These are phyloP conservation scores for Podarcis siculus DNA, from an alignment of 2,797 vertebrate genomes.

Conservation along the genomic window DNA sequence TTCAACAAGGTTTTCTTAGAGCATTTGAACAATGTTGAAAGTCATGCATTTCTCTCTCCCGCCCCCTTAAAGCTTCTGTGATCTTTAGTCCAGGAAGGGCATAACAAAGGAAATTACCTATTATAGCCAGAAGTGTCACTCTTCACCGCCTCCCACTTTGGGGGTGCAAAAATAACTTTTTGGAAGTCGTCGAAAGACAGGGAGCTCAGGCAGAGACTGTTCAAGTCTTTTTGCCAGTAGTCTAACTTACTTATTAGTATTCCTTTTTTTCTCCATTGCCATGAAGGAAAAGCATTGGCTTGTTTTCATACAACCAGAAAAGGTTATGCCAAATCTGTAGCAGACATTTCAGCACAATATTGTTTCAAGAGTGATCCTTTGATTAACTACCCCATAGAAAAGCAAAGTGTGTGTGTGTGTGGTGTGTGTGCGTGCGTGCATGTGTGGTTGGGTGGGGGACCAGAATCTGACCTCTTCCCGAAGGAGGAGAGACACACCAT, in stretches of 20 bases:
- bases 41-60: not conserved
- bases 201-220: not conserved
- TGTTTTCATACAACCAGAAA: slow-evolving; percentile 4
- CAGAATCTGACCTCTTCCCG: slow-evolving; percentile 44
- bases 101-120: not conserved
- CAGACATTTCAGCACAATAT: not conserved
- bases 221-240: not conserved
- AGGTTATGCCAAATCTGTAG: not conserved
- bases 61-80: not conserved
- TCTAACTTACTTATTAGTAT: slow-evolving; percentile 14
- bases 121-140: slow-evolving; percentile 6
- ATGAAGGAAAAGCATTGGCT: not conserved
- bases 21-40: not conserved
- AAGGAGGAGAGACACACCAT: slow-evolving; percentile 40
- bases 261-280: not conserved
- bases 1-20: not conserved
- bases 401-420: not conserved
- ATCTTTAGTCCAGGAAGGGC: not conserved
- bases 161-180: slow-evolving; percentile 26
- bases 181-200: not conserved
- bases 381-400: slow-evolving; percentile 17
- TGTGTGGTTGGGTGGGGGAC: not conserved
- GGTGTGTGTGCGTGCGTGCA: not conserved
- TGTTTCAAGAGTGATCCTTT: slow-evolving; percentile 32
- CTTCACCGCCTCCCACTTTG: not conserved